Percentiles rank a stretch among this genome's conserved stretches.
phyloP scores from a whole-genome alignment of 2,888 invertebrate species.

The Hirtodrosophila trivittata region DNA sequence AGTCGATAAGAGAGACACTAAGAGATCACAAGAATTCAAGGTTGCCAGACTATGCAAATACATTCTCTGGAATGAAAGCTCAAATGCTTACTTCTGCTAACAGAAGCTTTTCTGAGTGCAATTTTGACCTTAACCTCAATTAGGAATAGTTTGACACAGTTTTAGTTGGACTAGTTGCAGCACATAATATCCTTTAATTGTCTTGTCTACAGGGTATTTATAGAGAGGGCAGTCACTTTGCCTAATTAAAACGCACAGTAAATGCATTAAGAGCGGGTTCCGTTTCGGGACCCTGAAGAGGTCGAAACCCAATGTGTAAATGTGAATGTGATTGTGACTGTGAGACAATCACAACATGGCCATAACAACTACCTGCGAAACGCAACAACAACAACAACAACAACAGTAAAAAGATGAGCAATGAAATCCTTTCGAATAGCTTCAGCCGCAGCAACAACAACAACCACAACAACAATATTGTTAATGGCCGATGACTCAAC shows the following conservation, averaged over 20 bases:
- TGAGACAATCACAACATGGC: constrained; percentile 59
- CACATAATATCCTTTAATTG: too few species aligned
- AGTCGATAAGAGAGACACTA: constrained; percentile 21
- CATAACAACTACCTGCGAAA: constrained; percentile 52
- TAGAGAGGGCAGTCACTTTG: constrained; percentile 25
- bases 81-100: too few species aligned
- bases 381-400: constrained; percentile 17
- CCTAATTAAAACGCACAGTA: constrained; percentile 61
- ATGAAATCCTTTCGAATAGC: constrained; percentile 76
- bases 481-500: constrained; percentile 76
- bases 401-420: constrained; percentile 51
- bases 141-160: too few species aligned
- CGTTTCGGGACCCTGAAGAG: constrained; percentile 20
- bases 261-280: constrained; percentile 54
- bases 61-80: too few species aligned
- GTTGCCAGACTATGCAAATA: too few species aligned
- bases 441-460: constrained; percentile 43
- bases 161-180: too few species aligned
- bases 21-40: too few species aligned
- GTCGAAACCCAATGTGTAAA: constrained; percentile 1
- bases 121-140: too few species aligned
- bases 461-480: constrained; percentile 52
- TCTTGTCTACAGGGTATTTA: constrained; percentile 3
- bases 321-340: constrained; percentile 9
- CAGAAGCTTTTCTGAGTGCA: too few species aligned